phyloP scores from a whole-genome alignment of 2,888 invertebrate species.

The Tiliacea aurago region DNA sequence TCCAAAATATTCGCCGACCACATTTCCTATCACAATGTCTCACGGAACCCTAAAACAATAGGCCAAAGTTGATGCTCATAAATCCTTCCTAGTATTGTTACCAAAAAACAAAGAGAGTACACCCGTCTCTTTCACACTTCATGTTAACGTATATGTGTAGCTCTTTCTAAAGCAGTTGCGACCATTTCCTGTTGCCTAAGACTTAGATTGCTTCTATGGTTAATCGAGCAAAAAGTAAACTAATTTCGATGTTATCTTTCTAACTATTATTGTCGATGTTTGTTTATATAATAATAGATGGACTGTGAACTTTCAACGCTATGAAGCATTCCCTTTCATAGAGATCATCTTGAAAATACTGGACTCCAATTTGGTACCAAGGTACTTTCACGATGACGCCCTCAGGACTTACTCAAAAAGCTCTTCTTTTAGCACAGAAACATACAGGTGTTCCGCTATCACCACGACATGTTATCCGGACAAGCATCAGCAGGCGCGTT shows the following conservation, averaged over 20 bases:
- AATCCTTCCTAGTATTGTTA: constrained; percentile 71
- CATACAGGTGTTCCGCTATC: constrained; percentile 5
- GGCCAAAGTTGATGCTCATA: constrained; percentile 69
- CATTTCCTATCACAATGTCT: constrained; percentile 60
- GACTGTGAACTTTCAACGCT: background rate
- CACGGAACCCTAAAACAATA: constrained; percentile 68
- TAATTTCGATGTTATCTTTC: constrained; percentile 63
- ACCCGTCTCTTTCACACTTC: constrained; percentile 29
- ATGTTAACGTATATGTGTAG: constrained; percentile 3
- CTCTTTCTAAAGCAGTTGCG: constrained; percentile 41
- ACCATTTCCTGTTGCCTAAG: constrained; percentile 60
- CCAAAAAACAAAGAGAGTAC: constrained; percentile 68
- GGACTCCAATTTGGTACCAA: background rate
- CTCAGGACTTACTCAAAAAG: background rate
- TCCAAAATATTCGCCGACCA: constrained; percentile 58
- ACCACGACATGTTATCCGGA: constrained; percentile 44
- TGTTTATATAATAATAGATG: constrained; percentile 34
- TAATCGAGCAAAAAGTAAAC: constrained; percentile 69
- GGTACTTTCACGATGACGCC: too few species aligned
- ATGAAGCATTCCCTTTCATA: background rate
- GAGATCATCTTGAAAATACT: background rate
- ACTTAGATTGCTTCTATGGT: constrained; percentile 63
- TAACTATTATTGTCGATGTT: constrained; percentile 46
- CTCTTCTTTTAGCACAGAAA: too few species aligned
- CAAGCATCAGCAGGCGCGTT: constrained; percentile 46